Evolutionary conservation across 2,113 vertebrate genomes (phyloP), one percentile per base, ranked within the genome.

Genomic region (Phoenicopterus ruber): DNA sequence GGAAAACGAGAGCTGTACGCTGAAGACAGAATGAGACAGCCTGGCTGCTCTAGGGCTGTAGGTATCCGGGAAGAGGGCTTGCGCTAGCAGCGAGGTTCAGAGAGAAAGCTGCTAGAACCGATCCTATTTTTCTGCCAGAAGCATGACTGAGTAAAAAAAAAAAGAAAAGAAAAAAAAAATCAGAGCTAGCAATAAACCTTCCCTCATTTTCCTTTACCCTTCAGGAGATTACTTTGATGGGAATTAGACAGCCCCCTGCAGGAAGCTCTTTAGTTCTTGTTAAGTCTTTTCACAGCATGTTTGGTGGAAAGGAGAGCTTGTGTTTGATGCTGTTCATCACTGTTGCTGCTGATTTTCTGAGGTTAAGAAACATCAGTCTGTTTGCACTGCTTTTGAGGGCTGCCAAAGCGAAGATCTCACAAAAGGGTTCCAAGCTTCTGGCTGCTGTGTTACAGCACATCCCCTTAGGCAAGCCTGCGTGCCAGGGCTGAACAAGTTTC

Each of bases 221-320:
- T 92, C 90, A 96, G 61, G 82, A 98, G 77, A 96, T 96, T 85
- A 97, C 96, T 98, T 97, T 97, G 96, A 97, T 97, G 97, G 93
- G 97, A 97, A 98, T 98, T 98, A 97, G 97, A 98, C 97, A 96
- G 95, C 97, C 95, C 97, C 97, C 98, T 98, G 97, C 97, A 97
- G 97, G 91, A 97, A 95, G 66, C 78, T 96, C 95, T 96, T 98
- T 96, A 97, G 96, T 91, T 97, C 96, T 81, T 94, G 96, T 90
- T 96, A 97, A 96, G 94, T 87, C 95, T 90, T 97, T 93, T 95
- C 96, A 93, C 94, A 96, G 96, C 82, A 77, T 61, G 90, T 88
- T 96, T 96, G 94, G 86, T 92, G 91, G 86, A 97, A 96, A 95
- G 79, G 83, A 95, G 92, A 96, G 93, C 95, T 88, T 81, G 55